These are phyloP conservation scores for Chaitophorus viminalis DNA, from an alignment of 2,888 invertebrate genomes.

Conservation along the genomic window DNA sequence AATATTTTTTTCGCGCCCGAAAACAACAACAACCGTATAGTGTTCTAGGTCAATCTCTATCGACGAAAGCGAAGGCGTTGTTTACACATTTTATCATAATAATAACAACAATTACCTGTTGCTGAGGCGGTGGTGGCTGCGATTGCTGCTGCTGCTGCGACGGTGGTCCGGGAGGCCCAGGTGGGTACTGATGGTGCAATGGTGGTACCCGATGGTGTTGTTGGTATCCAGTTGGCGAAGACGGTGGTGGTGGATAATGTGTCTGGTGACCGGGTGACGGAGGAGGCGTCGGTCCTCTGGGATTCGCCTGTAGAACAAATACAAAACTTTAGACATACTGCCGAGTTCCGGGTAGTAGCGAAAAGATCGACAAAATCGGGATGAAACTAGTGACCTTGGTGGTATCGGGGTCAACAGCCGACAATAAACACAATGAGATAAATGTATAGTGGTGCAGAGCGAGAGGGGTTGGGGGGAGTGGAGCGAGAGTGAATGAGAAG, in stretches of 20 bases:
- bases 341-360: background rate
- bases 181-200: conserved; percentile 60
- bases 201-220: conserved; percentile 62
- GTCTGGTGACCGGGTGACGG: conserved; percentile 62
- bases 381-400: conserved; percentile 49
- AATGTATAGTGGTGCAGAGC: background rate
- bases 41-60: conserved; percentile 47
- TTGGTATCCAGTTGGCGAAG: conserved; percentile 63
- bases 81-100: conserved; percentile 39
- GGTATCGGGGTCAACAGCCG: conserved; percentile 49
- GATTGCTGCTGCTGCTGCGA: conserved; percentile 61
- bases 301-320: conserved; percentile 42
- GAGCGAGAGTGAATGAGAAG: background rate
- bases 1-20: conserved; percentile 24
- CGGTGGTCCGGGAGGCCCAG: conserved; percentile 48
- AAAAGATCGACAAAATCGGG: conserved; percentile 12
- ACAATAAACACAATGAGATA: conserved; percentile 30
- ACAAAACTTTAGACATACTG: conserved; percentile 18
- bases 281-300: conserved; percentile 62
- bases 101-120: conserved; percentile 53
- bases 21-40: conserved; percentile 26
- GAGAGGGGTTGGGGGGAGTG: background rate
- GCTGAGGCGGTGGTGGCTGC: conserved; percentile 61
- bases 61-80: background rate
- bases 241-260: conserved; percentile 63